Evolutionary conservation across 1,140 invertebrate genomes (phyloP).

Genomic region (Apis cerana): DNA sequence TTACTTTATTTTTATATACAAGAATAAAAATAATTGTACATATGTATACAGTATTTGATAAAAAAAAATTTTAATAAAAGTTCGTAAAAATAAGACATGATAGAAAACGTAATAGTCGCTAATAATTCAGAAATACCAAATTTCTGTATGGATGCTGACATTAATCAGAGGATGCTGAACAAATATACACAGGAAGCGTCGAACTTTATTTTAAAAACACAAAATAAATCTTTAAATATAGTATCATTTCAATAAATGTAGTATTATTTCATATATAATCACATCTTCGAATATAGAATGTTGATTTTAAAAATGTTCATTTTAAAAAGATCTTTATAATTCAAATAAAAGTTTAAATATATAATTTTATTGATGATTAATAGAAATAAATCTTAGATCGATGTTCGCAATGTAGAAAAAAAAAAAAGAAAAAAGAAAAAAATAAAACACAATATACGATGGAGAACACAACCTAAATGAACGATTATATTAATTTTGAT

Average conservation of each 20-base stretch:
- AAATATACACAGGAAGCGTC: constrained; percentile 57
- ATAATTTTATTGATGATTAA: background rate
- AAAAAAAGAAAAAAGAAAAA: background rate
- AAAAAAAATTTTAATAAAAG: background rate
- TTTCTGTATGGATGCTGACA: constrained; percentile 15
- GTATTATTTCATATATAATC: constrained; percentile 7
- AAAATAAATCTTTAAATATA: constrained; percentile 26
- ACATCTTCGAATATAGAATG: background rate
- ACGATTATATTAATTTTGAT: background rate
- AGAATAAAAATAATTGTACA: background rate
- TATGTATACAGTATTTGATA: too few species aligned
- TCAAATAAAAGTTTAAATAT: background rate
- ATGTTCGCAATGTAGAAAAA: background rate
- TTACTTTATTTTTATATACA: background rate
- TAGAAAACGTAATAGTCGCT: background rate
- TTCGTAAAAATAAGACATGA: background rate
- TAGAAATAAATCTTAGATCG: background rate
- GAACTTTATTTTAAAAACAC: constrained; percentile 21
- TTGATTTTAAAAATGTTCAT: too few species aligned
- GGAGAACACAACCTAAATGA: constrained; percentile 26
- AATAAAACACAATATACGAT: constrained; percentile 17
- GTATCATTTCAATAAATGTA: background rate
- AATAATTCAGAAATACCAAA: constrained; percentile 7
- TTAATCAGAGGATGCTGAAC: constrained; percentile 36
- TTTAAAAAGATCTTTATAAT: constrained; percentile 10